Percentiles rank a stretch among this genome's conserved stretches.
These are phyloP conservation scores for Himalopsyche japonica DNA, from an alignment of 2,888 invertebrate genomes.

Conservation along the genomic window DNA sequence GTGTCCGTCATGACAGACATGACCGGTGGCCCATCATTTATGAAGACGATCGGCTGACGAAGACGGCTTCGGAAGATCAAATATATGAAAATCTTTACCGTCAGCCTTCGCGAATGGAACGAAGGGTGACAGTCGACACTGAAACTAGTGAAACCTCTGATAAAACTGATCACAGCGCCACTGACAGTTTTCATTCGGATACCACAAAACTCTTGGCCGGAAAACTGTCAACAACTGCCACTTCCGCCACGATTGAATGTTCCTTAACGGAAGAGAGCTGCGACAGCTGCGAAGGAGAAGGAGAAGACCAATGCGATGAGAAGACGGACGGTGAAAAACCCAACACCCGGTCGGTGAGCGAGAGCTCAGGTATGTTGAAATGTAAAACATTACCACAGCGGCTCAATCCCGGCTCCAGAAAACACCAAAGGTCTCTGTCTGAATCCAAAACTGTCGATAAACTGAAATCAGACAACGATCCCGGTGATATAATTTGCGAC, in stretches of 20 bases:
- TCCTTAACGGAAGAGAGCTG: slow-evolving; percentile 37
- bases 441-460: slow-evolving; percentile 73
- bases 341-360: slow-evolving; percentile 22
- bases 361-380: slow-evolving; percentile 43
- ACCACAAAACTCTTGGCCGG: slow-evolving; percentile 43
- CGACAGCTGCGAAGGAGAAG: slow-evolving; percentile 46
- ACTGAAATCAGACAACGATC: slow-evolving; percentile 49
- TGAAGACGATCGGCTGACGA: slow-evolving; percentile 63
- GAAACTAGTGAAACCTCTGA: slow-evolving; percentile 57
- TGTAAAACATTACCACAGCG: slow-evolving; percentile 65
- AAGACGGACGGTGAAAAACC: slow-evolving; percentile 44
- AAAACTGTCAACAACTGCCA: background rate
- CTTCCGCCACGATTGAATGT: slow-evolving; percentile 44
- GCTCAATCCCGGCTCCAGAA: slow-evolving; percentile 51
- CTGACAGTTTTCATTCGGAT: slow-evolving; percentile 54
- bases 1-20: slow-evolving; percentile 75
- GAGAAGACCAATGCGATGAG: slow-evolving; percentile 48
- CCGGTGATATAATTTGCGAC: slow-evolving; percentile 47
- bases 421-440: slow-evolving; percentile 67
- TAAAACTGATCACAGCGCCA: slow-evolving; percentile 55
- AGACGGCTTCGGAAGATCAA: slow-evolving; percentile 52
- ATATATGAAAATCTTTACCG: slow-evolving; percentile 48
- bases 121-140: slow-evolving; percentile 48
- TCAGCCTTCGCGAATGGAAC: slow-evolving; percentile 49
- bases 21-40: slow-evolving; percentile 77